phyloP scores from a whole-genome alignment of 2,888 invertebrate genomes.

The Drosophila kokeensis region DNA sequence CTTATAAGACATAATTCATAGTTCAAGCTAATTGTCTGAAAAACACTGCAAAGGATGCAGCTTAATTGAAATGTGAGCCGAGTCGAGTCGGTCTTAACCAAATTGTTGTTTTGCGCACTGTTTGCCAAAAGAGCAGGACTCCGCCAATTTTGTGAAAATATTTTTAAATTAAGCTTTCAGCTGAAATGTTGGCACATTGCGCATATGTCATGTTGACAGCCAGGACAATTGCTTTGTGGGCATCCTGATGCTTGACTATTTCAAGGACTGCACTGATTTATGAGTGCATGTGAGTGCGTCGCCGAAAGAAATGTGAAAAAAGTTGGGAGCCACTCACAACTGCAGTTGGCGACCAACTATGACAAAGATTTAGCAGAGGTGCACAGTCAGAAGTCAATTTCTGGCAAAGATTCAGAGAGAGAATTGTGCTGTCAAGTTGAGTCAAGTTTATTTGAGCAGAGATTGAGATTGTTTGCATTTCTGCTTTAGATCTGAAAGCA shows the following conservation, averaged over 20 bases:
- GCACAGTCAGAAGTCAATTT: conserved; percentile 4
- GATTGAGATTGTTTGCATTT: conserved; percentile 16
- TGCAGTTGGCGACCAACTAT: not conserved
- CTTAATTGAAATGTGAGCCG: conserved; percentile 51
- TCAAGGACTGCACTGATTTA: conserved; percentile 42
- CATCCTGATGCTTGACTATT: conserved; percentile 4
- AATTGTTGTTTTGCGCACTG: conserved; percentile 6
- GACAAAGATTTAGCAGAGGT: conserved; percentile 30
- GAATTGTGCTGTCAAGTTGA: conserved; percentile 21
- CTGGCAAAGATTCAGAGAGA: conserved; percentile 13
- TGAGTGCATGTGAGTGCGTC: conserved; percentile 27
- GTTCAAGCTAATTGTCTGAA: conserved; percentile 47
- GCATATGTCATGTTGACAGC: conserved; percentile 71
- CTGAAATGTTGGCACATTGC: conserved; percentile 55
- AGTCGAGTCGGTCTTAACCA: conserved; percentile 1
- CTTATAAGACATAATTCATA: conserved; percentile 68
- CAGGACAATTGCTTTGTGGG: conserved; percentile 21
- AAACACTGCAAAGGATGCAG: conserved; percentile 26
- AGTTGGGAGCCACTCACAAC: conserved; percentile 6
- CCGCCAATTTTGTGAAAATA: conserved; percentile 33
- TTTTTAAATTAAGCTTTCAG: conserved; percentile 63
- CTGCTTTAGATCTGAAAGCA: conserved; percentile 3
- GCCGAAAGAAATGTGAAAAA: conserved; percentile 26
- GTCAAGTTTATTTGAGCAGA: conserved; percentile 21
- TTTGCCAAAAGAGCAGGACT: conserved; percentile 1